Evolutionary conservation across 2,888 invertebrate genomes (phyloP).

Genomic region (Celastrina argiolus): DNA sequence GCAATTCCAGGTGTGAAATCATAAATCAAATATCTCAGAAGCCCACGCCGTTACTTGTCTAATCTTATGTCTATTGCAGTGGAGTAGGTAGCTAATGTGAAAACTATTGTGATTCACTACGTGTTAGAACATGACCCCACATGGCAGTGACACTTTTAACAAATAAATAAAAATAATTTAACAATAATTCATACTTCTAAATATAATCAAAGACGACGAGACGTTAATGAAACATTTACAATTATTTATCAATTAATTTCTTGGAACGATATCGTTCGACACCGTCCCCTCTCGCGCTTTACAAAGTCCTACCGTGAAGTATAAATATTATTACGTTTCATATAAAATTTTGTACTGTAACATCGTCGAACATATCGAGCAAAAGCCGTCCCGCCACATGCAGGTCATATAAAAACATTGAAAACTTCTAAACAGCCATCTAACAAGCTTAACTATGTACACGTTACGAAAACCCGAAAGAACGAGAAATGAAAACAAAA

Average conservation of each 20-base stretch:
- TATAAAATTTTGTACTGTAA: slow-evolving; percentile 22
- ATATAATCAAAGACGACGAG: not conserved
- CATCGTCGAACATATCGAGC: slow-evolving; percentile 25
- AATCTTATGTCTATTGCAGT: slow-evolving; percentile 60
- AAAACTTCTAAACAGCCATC: slow-evolving; percentile 46
- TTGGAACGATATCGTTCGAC: not conserved
- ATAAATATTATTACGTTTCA: not conserved
- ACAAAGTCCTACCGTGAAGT: not conserved
- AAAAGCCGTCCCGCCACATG: slow-evolving; percentile 16
- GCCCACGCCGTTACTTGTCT: slow-evolving; percentile 34
- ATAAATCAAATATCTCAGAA: not conserved
- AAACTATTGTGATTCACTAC: slow-evolving; percentile 53
- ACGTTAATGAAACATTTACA: not conserved
- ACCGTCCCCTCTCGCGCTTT: not conserved
- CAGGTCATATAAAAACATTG: slow-evolving; percentile 32
- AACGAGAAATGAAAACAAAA: slow-evolving; percentile 74
- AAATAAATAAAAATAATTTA: slow-evolving; percentile 4
- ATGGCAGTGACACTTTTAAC: slow-evolving; percentile 2
- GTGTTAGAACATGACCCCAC: slow-evolving; percentile 32
- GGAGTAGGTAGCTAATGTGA: slow-evolving; percentile 53
- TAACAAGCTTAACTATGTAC: slow-evolving; percentile 74
- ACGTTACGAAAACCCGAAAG: slow-evolving; percentile 73
- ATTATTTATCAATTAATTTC: not conserved
- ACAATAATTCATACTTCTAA: slow-evolving; percentile 5
- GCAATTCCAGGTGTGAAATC: not conserved